Conservation (phyloP, 2,888 invertebrate genomes). For the Harpalus rubripes region DNA sequence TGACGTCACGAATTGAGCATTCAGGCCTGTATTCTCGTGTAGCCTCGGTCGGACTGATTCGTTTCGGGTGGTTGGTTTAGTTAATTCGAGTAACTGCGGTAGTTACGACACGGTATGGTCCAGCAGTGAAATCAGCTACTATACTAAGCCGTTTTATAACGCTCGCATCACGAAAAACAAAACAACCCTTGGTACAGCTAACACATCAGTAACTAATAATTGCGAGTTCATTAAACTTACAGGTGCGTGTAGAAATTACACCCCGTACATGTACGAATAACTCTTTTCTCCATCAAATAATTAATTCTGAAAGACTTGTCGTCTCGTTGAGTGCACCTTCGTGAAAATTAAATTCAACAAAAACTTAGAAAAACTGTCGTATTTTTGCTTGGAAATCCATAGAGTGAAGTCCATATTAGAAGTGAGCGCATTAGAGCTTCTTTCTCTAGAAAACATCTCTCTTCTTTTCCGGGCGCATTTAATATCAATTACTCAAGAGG, state of each 20-base stretch:
- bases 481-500: slow-evolving; percentile 63
- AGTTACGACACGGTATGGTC: neutral
- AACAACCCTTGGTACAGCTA: too few species aligned
- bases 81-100: too few species aligned
- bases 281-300: slow-evolving; percentile 1
- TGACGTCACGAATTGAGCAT: too few species aligned
- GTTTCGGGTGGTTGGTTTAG: too few species aligned
- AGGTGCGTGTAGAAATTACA: neutral
- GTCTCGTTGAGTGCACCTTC: neutral
- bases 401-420: slow-evolving; percentile 31
- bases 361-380: slow-evolving; percentile 13
- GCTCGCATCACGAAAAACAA: too few species aligned
- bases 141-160: too few species aligned
- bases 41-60: too few species aligned
- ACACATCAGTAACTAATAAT: too few species aligned
- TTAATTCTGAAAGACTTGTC: slow-evolving; percentile 4
- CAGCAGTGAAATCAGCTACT: too few species aligned
- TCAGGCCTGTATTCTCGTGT: too few species aligned
- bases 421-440: slow-evolving; percentile 34
- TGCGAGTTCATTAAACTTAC: neutral
- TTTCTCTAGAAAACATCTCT: slow-evolving; percentile 42
- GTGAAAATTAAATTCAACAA: slow-evolving; percentile 33
- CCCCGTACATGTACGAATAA: neutral
- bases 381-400: slow-evolving; percentile 43
- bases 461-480: slow-evolving; percentile 53